phyloP scores from a whole-genome alignment of 2,888 invertebrate genomes.

The Laothoe populi region DNA sequence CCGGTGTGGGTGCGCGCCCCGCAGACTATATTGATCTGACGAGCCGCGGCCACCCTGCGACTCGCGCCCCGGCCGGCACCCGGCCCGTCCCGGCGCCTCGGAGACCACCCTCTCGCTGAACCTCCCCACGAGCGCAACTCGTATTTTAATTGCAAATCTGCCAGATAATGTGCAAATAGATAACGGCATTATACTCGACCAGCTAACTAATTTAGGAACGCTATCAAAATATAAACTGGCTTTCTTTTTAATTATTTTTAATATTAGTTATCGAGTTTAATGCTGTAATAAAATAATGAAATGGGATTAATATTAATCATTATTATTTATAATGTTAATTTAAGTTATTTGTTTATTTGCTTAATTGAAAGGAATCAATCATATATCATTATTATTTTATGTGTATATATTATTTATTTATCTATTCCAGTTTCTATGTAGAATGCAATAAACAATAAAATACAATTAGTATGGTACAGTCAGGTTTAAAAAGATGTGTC shows the following conservation, averaged over 20 bases:
- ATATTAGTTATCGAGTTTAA: background rate
- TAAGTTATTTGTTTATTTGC: too few relatives aligned
- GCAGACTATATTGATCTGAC: slow-evolving; percentile 83
- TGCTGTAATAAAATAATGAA: background rate
- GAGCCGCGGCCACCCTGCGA: slow-evolving; percentile 58
- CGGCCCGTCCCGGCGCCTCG: slow-evolving; percentile 49
- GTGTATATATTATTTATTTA: too few relatives aligned
- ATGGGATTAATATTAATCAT: too few relatives aligned
- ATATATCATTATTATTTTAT: too few relatives aligned
- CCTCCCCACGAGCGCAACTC: slow-evolving; percentile 65
- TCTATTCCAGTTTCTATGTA: too few relatives aligned
- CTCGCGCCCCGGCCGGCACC: slow-evolving; percentile 45
- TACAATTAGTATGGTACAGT: too few relatives aligned
- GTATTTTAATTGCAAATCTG: slow-evolving; percentile 85
- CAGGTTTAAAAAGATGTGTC: too few relatives aligned
- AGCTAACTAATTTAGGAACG: slow-evolving; percentile 78
- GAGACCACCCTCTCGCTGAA: slow-evolving; percentile 53
- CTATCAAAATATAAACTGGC: slow-evolving; percentile 63
- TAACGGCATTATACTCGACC: slow-evolving; percentile 81
- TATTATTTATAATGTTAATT: too few relatives aligned
- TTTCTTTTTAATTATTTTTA: slow-evolving; percentile 14
- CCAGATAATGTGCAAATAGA: slow-evolving; percentile 85
- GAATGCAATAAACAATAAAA: too few relatives aligned
- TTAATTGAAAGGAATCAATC: too few relatives aligned
- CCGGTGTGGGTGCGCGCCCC: slow-evolving; percentile 76